A percentile compares a stretch with the other conserved stretches of the same genome.
Evolutionary conservation across 92 coral and sea anemone species (phyloP).

Genomic region (Montipora capitata): DNA sequence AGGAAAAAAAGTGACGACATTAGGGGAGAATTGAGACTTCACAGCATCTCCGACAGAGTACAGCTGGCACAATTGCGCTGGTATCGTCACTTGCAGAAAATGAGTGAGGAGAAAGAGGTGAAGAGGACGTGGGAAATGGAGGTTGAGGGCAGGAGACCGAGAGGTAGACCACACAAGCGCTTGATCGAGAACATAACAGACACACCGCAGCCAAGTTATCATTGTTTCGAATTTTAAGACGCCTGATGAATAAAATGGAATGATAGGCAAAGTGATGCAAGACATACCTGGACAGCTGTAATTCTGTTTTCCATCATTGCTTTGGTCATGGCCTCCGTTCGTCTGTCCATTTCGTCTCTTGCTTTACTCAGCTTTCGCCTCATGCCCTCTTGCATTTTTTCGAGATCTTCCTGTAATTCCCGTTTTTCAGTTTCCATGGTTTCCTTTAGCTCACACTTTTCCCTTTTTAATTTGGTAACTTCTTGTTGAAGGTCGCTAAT

Average conservation of each 20-base stretch:
- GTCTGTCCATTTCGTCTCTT: constrained; percentile 82
- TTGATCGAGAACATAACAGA: neutral
- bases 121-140: too few species aligned
- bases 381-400: constrained; percentile 75
- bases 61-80: too few species aligned
- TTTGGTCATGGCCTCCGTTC: constrained; percentile 42
- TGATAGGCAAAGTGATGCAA: too few species aligned
- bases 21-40: too few species aligned
- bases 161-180: too few species aligned
- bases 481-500: constrained; percentile 86
- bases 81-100: too few species aligned
- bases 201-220: neutral
- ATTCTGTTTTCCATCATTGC: constrained; percentile 46
- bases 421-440: constrained; percentile 83
- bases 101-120: too few species aligned
- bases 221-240: too few species aligned
- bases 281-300: constrained; percentile 56
- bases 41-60: too few species aligned
- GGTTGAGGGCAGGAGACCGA: too few species aligned
- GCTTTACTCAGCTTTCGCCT: constrained; percentile 79
- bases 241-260: too few species aligned
- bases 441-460: constrained; percentile 71
- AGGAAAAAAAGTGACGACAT: too few species aligned
- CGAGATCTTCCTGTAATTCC: constrained; percentile 83
- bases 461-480: constrained; percentile 82